A percentile compares a stretch with the other conserved stretches of the same genome.
These are phyloP conservation scores for Lamprotornis superbus DNA, from an alignment of 2,113 vertebrate species.

Conservation along the genomic window DNA sequence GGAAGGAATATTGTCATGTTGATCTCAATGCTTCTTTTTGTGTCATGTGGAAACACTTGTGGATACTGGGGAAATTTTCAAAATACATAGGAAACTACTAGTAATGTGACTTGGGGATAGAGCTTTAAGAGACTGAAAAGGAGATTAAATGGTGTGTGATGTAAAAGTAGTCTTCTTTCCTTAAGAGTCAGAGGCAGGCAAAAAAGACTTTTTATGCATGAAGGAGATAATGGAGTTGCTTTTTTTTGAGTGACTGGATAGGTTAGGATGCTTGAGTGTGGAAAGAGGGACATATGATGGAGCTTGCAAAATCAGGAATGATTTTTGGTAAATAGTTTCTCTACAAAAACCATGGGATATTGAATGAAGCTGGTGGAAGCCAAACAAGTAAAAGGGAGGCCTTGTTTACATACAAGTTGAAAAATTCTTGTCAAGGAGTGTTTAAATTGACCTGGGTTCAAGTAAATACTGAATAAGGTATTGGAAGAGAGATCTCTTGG, in stretches of 20 bases:
- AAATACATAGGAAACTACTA: neutral
- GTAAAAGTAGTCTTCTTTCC: neutral
- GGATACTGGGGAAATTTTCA: neutral
- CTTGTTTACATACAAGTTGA: fast-evolving
- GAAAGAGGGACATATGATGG: neutral
- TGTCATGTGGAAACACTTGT: neutral
- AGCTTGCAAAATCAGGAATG: neutral
- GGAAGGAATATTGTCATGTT: neutral
- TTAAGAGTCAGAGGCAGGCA: neutral
- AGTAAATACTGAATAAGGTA: neutral
- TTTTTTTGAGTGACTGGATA: neutral
- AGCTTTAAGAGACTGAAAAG: neutral
- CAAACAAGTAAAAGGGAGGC: neutral
- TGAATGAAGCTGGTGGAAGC: neutral
- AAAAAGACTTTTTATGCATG: neutral
- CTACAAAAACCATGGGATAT: fast-evolving
- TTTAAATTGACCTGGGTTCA: neutral
- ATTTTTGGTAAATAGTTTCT: neutral
- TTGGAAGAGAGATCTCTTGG: neutral
- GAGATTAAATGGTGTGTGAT: neutral
- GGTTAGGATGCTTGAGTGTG: neutral
- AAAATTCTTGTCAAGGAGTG: neutral
- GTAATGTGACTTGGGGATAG: neutral
- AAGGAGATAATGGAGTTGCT: neutral
- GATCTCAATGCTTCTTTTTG: neutral